Evolutionary conservation across 2,888 invertebrate genomes (phyloP).

Genomic region (Plebejus melissa): DNA sequence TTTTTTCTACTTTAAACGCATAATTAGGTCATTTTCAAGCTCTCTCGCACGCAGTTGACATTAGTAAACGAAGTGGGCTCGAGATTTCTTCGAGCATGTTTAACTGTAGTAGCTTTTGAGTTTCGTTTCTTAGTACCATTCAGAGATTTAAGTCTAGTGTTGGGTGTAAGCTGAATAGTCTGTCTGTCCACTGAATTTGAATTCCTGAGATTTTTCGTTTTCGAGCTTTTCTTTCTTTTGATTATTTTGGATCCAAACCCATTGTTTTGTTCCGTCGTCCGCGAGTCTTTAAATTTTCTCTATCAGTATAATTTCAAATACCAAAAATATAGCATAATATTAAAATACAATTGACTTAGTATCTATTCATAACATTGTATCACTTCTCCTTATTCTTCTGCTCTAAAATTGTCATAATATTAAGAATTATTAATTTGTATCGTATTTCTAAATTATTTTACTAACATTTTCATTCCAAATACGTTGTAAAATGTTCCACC

Average conservation of each 20-base stretch:
- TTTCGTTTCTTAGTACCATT: not conserved
- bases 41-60: slow-evolving; percentile 7
- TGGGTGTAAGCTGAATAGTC: not conserved
- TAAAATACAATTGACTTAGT: too few relatives aligned
- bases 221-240: not conserved
- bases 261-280: not conserved
- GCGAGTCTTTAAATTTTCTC: not conserved
- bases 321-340: too few relatives aligned
- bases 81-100: slow-evolving; percentile 19
- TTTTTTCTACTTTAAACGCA: not conserved
- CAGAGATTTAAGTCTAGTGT: not conserved
- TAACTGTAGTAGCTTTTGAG: slow-evolving; percentile 5
- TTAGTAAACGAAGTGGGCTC: slow-evolving; percentile 7
- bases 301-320: too few relatives aligned
- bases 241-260: too few relatives aligned
- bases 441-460: too few relatives aligned
- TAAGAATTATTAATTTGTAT: too few relatives aligned
- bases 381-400: too few relatives aligned
- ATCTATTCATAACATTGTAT: too few relatives aligned
- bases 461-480: not conserved
- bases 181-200: not conserved
- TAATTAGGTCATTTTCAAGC: slow-evolving; percentile 22
- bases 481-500: not conserved
- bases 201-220: not conserved
- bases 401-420: too few relatives aligned